Conservation (phyloP, 64 coral and sea anemone species). For the Catalaphyllia jardinei region DNA sequence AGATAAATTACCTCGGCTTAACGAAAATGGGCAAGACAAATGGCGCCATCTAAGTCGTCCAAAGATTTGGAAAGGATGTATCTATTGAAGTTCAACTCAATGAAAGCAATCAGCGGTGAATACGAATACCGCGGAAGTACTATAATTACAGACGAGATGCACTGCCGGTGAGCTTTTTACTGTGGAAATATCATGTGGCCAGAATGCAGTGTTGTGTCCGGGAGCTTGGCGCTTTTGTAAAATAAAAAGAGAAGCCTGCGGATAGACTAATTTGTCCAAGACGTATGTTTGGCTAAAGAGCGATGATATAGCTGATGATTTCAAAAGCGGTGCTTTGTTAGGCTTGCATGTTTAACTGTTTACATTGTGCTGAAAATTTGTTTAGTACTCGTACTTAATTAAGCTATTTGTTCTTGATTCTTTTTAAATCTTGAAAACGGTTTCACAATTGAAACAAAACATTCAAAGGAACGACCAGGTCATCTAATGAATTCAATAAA, state of each 20-base stretch:
- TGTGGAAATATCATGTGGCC: neutral
- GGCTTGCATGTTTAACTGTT: conserved; percentile 1
- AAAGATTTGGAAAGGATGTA: conserved; percentile 11
- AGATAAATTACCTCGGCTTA: neutral
- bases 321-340: neutral
- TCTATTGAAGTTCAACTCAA: conserved; percentile 28
- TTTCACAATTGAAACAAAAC: conserved; percentile 14
- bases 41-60: neutral
- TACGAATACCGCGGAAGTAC: conserved; percentile 27
- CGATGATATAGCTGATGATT: conserved; percentile 8
- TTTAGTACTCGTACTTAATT: conserved; percentile 51
- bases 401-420: conserved; percentile 29
- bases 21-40: conserved; percentile 23
- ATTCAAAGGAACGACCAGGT: conserved; percentile 2
- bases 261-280: neutral
- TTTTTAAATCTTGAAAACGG: conserved; percentile 6
- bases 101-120: conserved; percentile 35
- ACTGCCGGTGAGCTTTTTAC: neutral
- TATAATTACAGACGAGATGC: conserved; percentile 13
- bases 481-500: conserved; percentile 22
- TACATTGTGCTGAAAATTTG: conserved; percentile 47
- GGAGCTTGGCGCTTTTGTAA: neutral
- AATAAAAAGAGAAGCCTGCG: neutral
- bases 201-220: neutral
- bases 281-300: neutral